Evolutionary conservation across 2,888 invertebrate species (phyloP), one percentile per base, ranked within the genome.

Genomic region (Strigamia transsilvanica): DNA sequence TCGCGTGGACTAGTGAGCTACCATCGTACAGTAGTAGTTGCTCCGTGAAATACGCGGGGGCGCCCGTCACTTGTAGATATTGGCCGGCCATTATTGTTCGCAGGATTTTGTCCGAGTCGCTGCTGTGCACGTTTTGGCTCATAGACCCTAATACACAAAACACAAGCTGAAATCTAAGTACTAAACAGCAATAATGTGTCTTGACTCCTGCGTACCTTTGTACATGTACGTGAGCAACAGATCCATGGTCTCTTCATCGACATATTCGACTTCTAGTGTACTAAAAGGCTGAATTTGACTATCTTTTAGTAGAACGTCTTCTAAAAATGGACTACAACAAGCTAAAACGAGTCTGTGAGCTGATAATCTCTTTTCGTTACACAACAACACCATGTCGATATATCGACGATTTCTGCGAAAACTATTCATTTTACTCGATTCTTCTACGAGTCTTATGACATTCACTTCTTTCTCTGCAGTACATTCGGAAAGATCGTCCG

Each of bases 341-440:
- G 56, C 56, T 56, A 56, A 56, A 56, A 56, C 56, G 18, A 56
- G 56, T 56, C 56, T 56, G 10, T 56, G 56, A 18, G 56, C 56
- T 10, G 56, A 56, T 7, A 56, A 18, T 56, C 56, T n/a, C 21
- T 56, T 56, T 7, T 56, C 56, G 7, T 56, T 56, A 18, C 56
- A 56, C 21, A 56, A 56, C 21, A 56, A 56, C n/a, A 56, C 56
- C 56, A 56, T 56, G 18, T 56, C 56, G n/a, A 56, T 56, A 18
- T 56, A 56, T 18, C 56, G 56, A 9, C 56, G 56, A 56, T 56
- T 56, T 56, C 56, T 56, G 15, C 56, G n/a, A 56, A 18, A 56
- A 56, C 56, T 56, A 56, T 56, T 56, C 56, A 56, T 56, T 56
- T 56, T 56, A 18, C 21, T 56, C 18, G 56, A 56, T 9, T 56